Evolutionary conservation across 2,113 vertebrate genomes (phyloP).

Genomic region (Pangasianodon gigas): DNA sequence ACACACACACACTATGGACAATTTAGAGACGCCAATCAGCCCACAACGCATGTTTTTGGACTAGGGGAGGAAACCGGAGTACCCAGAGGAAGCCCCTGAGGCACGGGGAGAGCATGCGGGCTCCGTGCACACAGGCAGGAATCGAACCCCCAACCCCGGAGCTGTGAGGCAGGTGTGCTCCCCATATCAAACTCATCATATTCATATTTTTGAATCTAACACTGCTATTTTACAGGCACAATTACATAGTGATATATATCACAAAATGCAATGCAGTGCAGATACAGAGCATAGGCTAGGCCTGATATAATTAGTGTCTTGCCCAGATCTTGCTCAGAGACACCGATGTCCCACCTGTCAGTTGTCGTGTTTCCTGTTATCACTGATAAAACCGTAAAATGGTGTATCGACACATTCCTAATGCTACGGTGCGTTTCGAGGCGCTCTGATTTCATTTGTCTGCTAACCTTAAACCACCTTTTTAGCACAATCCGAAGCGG

Average conservation of each 20-base stretch:
- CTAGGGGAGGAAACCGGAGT: too few relatives aligned
- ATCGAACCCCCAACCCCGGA: too few relatives aligned
- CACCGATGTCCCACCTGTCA: background rate
- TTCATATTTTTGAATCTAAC: background rate
- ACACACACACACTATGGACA: too few relatives aligned
- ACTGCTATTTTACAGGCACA: background rate
- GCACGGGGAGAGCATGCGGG: too few relatives aligned
- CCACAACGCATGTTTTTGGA: too few relatives aligned
- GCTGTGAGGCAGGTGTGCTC: too few relatives aligned
- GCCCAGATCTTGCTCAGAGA: background rate
- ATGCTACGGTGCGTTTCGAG: background rate
- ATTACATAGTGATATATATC: background rate
- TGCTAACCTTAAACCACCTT: background rate
- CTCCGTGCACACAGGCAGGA: too few relatives aligned
- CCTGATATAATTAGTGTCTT: background rate
- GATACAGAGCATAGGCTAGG: background rate
- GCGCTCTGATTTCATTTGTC: background rate
- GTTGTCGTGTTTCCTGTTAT: background rate
- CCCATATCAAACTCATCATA: background rate
- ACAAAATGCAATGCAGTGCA: background rate
- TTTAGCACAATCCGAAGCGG: background rate
- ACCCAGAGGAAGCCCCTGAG: too few relatives aligned
- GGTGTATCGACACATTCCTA: background rate
- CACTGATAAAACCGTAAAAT: background rate
- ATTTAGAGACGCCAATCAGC: too few relatives aligned